These are phyloP conservation scores for Rhizomys pruinosus DNA, from an alignment of 2,113 vertebrate species.

Conservation along the genomic window DNA sequence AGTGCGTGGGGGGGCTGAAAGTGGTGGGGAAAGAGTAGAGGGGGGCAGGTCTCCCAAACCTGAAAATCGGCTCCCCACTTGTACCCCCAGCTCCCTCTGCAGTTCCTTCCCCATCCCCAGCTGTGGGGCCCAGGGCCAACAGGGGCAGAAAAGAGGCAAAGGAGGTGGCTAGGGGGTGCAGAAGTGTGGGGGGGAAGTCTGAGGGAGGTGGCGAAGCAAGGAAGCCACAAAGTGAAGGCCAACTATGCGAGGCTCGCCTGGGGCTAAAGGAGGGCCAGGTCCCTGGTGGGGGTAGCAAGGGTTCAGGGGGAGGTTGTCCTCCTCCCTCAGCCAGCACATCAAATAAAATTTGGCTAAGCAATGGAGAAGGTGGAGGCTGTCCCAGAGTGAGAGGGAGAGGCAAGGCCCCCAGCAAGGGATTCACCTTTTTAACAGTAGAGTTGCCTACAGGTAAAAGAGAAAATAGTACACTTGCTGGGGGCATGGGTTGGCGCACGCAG, in stretches of 20 bases:
- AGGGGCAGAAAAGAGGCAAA: constrained; percentile 89
- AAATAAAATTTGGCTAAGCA: constrained; percentile 83
- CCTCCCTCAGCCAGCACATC: constrained; percentile 81
- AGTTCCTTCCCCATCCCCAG: constrained; percentile 80
- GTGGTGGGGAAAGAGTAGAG: constrained; percentile 87
- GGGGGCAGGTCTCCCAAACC: constrained; percentile 87
- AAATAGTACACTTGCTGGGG: too few species aligned
- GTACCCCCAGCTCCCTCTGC: constrained; percentile 79
- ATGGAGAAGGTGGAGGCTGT: constrained; percentile 83
- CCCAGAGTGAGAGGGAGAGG: constrained; percentile 86
- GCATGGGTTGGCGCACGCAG: too few species aligned
- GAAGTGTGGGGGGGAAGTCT: constrained; percentile 89
- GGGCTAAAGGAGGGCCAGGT: constrained; percentile 79
- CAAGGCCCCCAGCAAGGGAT: constrained; percentile 89
- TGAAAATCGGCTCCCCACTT: constrained; percentile 87
- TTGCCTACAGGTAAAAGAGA: too few species aligned
- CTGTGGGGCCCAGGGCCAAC: constrained; percentile 83
- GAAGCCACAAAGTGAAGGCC: constrained; percentile 87
- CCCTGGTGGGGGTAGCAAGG: constrained; percentile 77
- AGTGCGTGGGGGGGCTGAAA: constrained; percentile 87
- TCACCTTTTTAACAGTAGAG: too few species aligned
- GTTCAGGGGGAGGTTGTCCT: constrained; percentile 79
- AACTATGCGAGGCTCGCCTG: constrained; percentile 86
- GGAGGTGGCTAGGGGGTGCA: constrained; percentile 85
- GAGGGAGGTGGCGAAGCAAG: constrained; percentile 86